Evolutionary conservation across 2,113 vertebrate genomes (phyloP), one percentile per base, ranked within the genome.

Genomic region (Danionella cerebrum): DNA sequence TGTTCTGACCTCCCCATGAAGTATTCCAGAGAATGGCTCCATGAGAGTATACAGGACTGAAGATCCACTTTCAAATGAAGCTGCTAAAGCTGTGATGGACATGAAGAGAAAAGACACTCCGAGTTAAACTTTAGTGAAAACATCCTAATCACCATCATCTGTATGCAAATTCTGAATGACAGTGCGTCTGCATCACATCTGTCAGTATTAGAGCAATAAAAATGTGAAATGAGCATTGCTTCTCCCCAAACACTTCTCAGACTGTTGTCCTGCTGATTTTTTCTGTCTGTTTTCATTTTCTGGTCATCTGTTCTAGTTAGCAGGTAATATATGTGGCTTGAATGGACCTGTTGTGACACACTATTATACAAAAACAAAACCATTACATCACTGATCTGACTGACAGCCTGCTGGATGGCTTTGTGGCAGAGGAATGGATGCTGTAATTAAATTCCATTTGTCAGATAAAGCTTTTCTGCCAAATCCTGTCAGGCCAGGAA

Each of bases 1-100:
- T 71, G 52, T 54, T 71, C 91, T 70, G n/a, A 50, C 48, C 16
- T 73, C 71, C 47, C 78, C 51, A 39, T 91, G 90, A 81, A 87
- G 87, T 13, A 86, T 89, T 65, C 91, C 90, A 4, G 89, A 90
- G 41, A 90, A 89, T 13, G 88, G 88, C 25, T 93, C 92, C 83
- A 92, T 90, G 74, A 92, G 87, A 74, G 76, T 62, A 38, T 91
- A 93, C 4, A 83, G 88, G 58, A 93, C 58, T 0, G 90, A 91
- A 24, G 91, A 88, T n/a, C 84, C 67, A 0, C 81, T 79, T 76
- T 93, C 91, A 84, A 93, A 93, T 54, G 89, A 54, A 2, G 90
- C 91, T 76, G 90, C 90, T n/a, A 78, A 44, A 13, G 64, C 75
- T 77, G 25, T 29, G 44, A 38, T 45, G 48, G 39, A 69, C 36